Percentiles rank a stretch among this genome's conserved stretches.
phyloP scores from a whole-genome alignment of 2,888 invertebrate genomes.

The Drosophila prolongata region DNA sequence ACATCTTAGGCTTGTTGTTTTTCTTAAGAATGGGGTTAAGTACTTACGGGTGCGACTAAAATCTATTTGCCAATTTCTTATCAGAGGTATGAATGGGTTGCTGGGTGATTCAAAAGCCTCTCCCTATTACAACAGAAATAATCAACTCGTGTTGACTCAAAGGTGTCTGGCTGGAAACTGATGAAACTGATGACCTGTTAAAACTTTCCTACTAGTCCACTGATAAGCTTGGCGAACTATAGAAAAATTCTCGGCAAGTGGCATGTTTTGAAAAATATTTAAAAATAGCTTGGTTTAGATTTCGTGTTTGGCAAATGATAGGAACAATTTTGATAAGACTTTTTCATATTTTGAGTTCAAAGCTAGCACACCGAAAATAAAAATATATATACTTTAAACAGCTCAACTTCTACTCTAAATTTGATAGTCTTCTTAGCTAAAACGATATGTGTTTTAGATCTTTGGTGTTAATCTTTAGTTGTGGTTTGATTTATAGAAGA shows the following conservation, averaged over 20 bases:
- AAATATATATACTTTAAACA: too few relatives aligned
- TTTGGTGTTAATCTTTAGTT: too few relatives aligned
- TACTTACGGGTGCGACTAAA: background rate
- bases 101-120: conserved; percentile 49
- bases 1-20: background rate
- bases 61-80: conserved; percentile 5
- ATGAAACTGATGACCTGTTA: conserved; percentile 40
- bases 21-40: background rate
- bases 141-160: conserved; percentile 28
- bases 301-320: conserved; percentile 8
- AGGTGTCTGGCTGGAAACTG: conserved; percentile 50
- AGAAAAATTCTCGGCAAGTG: conserved; percentile 24
- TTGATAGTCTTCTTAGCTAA: too few relatives aligned
- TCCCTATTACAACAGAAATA: conserved; percentile 32
- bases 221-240: conserved; percentile 53
- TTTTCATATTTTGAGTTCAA: background rate
- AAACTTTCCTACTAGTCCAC: conserved; percentile 37
- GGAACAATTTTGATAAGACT: background rate
- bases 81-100: conserved; percentile 33
- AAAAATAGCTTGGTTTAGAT: conserved; percentile 38
- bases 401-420: too few relatives aligned
- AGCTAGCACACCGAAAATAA: too few relatives aligned
- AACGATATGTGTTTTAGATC: too few relatives aligned
- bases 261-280: conserved; percentile 29
- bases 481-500: too few relatives aligned